Conservation (phyloP, 37 sponge, comb jelly and placozoan genomes). For the Aphrocallistes beatrix region DNA sequence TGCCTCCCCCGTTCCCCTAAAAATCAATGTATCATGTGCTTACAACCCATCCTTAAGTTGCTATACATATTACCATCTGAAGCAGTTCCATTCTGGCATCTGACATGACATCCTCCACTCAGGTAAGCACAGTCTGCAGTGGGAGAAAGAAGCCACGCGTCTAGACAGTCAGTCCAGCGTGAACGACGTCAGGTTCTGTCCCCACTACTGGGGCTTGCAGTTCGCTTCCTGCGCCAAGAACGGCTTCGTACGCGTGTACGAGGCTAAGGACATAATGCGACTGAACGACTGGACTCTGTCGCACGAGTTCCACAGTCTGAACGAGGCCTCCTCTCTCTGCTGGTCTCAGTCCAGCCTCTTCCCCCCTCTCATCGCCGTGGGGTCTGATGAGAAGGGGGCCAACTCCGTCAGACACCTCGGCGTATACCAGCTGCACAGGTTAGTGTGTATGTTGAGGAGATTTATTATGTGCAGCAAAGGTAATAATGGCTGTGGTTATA, state of each 20-base stretch:
- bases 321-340: neutral
- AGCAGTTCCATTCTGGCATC: too few species aligned
- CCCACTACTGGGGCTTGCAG: slow-evolving; percentile 66
- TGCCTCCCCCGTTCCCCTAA: too few species aligned
- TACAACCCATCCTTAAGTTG: too few species aligned
- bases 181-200: slow-evolving; percentile 82
- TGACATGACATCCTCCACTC: neutral
- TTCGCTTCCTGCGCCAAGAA: slow-evolving; percentile 82
- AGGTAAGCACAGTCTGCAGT: slow-evolving; percentile 9
- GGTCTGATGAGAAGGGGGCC: neutral
- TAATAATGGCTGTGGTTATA: too few species aligned
- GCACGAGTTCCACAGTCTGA: neutral
- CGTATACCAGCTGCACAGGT: neutral
- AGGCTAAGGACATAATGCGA: slow-evolving; percentile 89
- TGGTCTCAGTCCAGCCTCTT: slow-evolving; percentile 14
- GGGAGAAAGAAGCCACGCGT: slow-evolving; percentile 64
- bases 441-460: too few species aligned
- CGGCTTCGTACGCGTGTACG: slow-evolving; percentile 72
- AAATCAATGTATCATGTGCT: too few species aligned
- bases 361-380: neutral
- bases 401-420: neutral
- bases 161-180: slow-evolving; percentile 81
- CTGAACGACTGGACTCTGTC: slow-evolving; percentile 73
- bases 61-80: too few species aligned
- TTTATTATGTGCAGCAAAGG: too few species aligned